Evolutionary conservation across 2,113 vertebrate species (phyloP).

Genomic region (Cochlearius cochlearius): DNA sequence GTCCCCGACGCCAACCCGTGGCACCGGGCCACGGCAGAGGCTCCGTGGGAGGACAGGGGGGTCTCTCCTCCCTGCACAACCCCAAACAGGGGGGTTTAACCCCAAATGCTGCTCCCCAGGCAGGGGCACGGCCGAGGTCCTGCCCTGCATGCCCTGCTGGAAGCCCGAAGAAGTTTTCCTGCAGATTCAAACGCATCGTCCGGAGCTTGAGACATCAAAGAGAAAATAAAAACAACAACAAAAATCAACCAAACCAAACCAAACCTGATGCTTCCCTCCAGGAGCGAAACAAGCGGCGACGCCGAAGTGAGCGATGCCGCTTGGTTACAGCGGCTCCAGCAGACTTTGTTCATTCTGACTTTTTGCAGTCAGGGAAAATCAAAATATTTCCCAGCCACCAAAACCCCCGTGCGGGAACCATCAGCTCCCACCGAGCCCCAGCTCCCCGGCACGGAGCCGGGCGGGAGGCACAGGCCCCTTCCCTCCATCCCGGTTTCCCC

Average conservation of each 20-base stretch:
- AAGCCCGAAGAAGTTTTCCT: background rate
- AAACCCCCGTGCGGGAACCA: background rate
- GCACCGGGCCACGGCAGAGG: accelerated
- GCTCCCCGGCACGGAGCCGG: accelerated
- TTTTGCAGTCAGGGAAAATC: background rate
- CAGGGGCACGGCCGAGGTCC: accelerated
- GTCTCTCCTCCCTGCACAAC: no score
- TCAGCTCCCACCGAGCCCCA: accelerated
- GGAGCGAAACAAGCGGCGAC: accelerated
- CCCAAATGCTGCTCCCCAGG: background rate
- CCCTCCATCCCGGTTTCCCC: background rate
- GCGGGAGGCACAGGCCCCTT: no score
- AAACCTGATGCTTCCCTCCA: background rate
- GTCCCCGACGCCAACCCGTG: accelerated
- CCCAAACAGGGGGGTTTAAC: background rate
- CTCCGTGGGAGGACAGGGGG: accelerated
- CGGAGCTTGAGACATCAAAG: accelerated
- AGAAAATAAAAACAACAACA: background rate
- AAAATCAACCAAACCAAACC: background rate
- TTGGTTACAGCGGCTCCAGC: accelerated
- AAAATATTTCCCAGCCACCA: background rate
- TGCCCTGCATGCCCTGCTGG: accelerated
- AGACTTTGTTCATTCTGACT: background rate
- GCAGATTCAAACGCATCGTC: accelerated
- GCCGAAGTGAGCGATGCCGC: background rate